Conservation (phyloP, 2,113 vertebrate genomes). For the Pyxicephalus adspersus region DNA sequence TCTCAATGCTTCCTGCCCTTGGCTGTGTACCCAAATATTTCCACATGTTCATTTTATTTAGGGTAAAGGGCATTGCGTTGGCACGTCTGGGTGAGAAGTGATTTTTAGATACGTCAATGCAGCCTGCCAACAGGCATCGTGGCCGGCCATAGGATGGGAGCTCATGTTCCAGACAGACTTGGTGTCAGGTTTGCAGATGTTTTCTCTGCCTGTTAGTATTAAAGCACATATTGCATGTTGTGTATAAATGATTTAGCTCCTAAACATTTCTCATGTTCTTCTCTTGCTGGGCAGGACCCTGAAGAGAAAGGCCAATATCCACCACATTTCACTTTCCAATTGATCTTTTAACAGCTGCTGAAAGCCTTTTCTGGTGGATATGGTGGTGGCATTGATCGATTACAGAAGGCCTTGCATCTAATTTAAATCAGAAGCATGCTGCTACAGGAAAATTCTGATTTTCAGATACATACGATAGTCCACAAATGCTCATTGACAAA, state of each 20-base stretch:
- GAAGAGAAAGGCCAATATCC: not conserved
- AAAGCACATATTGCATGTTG: constrained; percentile 8
- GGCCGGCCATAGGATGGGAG: not conserved
- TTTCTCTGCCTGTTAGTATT: not conserved
- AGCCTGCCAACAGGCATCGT: constrained; percentile 10
- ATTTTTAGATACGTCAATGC: constrained; percentile 11
- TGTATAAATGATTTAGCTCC: not conserved
- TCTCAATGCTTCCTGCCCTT: constrained; percentile 21
- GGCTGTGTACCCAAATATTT: constrained; percentile 20
- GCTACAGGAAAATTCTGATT: too few relatives aligned
- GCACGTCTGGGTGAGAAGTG: constrained; percentile 7
- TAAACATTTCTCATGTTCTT: not conserved
- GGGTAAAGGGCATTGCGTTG: not conserved
- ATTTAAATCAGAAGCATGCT: too few relatives aligned
- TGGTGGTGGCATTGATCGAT: too few relatives aligned
- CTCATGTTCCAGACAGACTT: not conserved
- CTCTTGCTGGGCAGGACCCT: not conserved
- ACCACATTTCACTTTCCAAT: not conserved
- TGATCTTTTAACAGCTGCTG: not conserved
- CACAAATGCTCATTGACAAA: too few relatives aligned
- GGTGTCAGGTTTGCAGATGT: not conserved
- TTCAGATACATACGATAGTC: too few relatives aligned
- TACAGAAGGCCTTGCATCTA: too few relatives aligned
- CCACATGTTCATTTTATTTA: not conserved
- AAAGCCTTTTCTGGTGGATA: not conserved